A percentile compares a stretch with the other conserved stretches of the same genome.
phyloP scores from a whole-genome alignment of 2,113 vertebrate species.

The Mus musculus region DNA sequence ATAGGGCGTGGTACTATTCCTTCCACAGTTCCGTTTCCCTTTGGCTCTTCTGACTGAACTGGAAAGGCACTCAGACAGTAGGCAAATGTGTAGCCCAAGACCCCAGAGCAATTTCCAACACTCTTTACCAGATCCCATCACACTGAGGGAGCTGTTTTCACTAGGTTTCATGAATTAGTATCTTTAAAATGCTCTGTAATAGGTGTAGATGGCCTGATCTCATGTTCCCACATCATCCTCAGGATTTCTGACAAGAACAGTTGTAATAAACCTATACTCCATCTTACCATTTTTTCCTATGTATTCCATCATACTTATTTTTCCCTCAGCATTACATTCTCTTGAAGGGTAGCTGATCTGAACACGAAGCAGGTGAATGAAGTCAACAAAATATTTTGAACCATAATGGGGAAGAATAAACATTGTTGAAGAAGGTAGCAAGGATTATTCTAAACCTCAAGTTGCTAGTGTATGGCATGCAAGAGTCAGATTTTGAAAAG shows the following conservation, averaged over 20 bases:
- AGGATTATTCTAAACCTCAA: neutral
- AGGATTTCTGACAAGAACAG: neutral
- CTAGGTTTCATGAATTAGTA: neutral
- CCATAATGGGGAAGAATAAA: neutral
- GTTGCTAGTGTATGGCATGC: neutral
- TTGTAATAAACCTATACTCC: neutral
- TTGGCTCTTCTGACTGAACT: fast-evolving
- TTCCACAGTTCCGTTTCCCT: neutral
- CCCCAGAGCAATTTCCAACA: neutral
- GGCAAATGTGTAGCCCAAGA: neutral
- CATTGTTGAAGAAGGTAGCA: neutral
- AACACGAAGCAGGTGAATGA: neutral
- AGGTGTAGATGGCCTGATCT: neutral
- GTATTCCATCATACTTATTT: neutral
- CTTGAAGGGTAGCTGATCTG: neutral
- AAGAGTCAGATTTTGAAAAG: neutral
- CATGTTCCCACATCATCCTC: neutral
- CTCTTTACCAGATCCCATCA: neutral
- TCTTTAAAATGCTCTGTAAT: neutral
- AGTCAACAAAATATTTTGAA: neutral
- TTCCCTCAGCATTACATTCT: neutral
- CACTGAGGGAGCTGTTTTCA: neutral
- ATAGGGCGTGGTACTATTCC: neutral
- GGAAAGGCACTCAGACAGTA: neutral
- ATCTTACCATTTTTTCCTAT: neutral